Percentiles rank a stretch among this genome's conserved stretches.
phyloP scores from a whole-genome alignment of 2,113 vertebrate species.

The Monopterus albus region DNA sequence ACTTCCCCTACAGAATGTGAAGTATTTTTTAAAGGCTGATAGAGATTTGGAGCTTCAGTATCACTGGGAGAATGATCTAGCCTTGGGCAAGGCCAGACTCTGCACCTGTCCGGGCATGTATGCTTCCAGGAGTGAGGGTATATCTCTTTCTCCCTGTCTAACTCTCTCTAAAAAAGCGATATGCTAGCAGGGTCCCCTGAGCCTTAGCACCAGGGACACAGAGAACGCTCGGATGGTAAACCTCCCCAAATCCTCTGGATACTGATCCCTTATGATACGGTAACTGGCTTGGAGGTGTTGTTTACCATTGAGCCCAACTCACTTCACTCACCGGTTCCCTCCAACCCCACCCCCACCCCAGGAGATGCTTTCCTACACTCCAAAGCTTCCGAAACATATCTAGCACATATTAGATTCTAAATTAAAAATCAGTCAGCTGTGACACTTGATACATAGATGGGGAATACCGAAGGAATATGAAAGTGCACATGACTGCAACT shows the following conservation, averaged over 20 bases:
- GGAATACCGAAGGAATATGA: slow-evolving; percentile 62
- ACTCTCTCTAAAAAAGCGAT: slow-evolving; percentile 45
- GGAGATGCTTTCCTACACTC: slow-evolving; percentile 61
- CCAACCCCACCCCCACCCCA: no score
- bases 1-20: slow-evolving; percentile 29
- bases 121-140: slow-evolving; percentile 70
- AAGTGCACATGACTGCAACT: slow-evolving; percentile 50
- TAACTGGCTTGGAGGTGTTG: slow-evolving; percentile 79
- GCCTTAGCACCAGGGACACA: slow-evolving; percentile 59
- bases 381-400: slow-evolving; percentile 75
- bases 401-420: slow-evolving; percentile 79
- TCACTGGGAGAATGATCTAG: slow-evolving; percentile 67
- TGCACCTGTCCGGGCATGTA: slow-evolving; percentile 81
- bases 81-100: slow-evolving; percentile 76
- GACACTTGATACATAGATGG: slow-evolving; percentile 67
- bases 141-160: slow-evolving; percentile 54
- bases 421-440: slow-evolving; percentile 81
- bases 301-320: slow-evolving; percentile 74
- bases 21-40: slow-evolving; percentile 66
- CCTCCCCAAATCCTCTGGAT: slow-evolving; percentile 74
- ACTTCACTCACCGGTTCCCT: slow-evolving; percentile 58
- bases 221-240: slow-evolving; percentile 72
- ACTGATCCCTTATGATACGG: slow-evolving; percentile 79
- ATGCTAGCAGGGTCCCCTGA: slow-evolving; percentile 67
- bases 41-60: slow-evolving; percentile 65